Conservation (phyloP, 2,888 invertebrate genomes). For the Antitype chi region DNA sequence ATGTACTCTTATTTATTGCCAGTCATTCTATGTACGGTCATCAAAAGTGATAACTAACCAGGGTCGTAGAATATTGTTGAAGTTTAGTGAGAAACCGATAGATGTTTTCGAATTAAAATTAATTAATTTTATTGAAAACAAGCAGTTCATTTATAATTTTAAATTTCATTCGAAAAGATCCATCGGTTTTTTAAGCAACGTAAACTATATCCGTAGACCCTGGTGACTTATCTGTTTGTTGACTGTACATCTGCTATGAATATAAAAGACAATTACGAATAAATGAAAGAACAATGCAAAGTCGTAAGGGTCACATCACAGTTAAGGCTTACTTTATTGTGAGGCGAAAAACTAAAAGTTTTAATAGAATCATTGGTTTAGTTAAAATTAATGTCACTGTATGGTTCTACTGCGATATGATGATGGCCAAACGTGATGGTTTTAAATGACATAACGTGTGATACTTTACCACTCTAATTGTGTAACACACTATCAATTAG, state of each 20-base stretch:
- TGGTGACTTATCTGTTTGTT: too few species aligned
- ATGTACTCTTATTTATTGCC: conserved; percentile 27
- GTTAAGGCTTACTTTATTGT: neutral
- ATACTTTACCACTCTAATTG: neutral
- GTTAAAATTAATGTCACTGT: neutral
- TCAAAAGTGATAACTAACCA: too few species aligned
- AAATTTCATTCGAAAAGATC: too few species aligned
- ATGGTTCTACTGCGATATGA: neutral
- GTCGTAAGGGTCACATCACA: conserved; percentile 20
- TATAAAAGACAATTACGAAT: conserved; percentile 22
- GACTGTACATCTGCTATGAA: conserved; percentile 11
- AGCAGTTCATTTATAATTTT: too few species aligned
- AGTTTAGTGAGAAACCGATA: too few species aligned
- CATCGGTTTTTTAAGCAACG: too few species aligned
- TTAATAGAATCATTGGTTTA: neutral
- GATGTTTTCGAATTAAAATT: too few species aligned
- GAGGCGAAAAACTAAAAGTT: neutral
- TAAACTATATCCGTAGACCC: too few species aligned
- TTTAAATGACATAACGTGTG: neutral
- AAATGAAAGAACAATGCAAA: conserved; percentile 41
- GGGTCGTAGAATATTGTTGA: too few species aligned
- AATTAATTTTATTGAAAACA: too few species aligned
- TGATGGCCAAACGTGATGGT: neutral
- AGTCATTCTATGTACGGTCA: conserved; percentile 3
- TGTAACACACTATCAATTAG: too few species aligned